These are phyloP conservation scores for Psittacara wagleri DNA, from an alignment of 2,113 vertebrate species.

Conservation along the genomic window DNA sequence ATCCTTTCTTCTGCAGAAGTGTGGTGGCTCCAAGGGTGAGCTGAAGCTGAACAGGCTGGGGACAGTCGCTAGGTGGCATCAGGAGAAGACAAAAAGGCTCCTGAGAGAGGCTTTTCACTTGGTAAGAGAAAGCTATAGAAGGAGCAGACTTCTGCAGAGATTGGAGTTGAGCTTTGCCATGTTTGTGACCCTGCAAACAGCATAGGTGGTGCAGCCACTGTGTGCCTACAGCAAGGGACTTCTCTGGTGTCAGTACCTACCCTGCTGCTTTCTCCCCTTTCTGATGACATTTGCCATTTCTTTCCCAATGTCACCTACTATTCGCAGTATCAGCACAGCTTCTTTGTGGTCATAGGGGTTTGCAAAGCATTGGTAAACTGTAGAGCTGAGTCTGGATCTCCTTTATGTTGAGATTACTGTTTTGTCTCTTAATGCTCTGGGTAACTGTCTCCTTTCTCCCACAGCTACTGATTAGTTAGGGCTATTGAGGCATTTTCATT, in stretches of 20 bases:
- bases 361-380: neutral
- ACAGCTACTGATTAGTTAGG: neutral
- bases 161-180: neutral
- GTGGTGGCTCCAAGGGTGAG: neutral
- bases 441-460: neutral
- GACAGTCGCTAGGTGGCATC: neutral
- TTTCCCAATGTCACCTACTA: neutral
- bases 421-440: neutral
- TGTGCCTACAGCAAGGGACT: neutral
- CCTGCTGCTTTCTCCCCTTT: neutral
- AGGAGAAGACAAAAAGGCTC: neutral
- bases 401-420: neutral
- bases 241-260: neutral
- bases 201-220: neutral
- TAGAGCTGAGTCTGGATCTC: neutral
- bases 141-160: neutral
- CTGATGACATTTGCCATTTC: neutral
- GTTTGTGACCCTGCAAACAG: neutral
- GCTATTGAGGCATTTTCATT: neutral
- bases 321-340: neutral
- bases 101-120: neutral
- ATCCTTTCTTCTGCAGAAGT: neutral
- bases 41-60: neutral
- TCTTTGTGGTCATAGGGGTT: neutral
- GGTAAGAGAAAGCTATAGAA: neutral